phyloP scores from a whole-genome alignment of 2,888 invertebrate species.

The Scaptomyza caliginosa region DNA sequence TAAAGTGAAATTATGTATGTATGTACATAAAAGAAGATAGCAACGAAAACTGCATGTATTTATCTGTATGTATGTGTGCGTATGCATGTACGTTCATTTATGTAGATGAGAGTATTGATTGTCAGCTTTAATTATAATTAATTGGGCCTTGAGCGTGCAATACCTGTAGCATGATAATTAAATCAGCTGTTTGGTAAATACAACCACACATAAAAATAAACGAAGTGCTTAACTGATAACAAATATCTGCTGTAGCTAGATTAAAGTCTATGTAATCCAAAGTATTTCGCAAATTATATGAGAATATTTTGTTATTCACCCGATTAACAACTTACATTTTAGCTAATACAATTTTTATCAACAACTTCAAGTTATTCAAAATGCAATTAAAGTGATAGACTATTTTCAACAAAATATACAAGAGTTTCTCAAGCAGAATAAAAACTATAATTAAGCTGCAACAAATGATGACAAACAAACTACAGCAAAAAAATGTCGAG shows the following conservation, averaged over 20 bases:
- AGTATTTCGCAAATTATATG: background rate
- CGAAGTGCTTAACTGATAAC: background rate
- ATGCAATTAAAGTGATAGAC: background rate
- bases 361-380: background rate
- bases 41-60: conserved; percentile 10
- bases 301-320: background rate
- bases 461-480: conserved; percentile 25
- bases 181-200: conserved; percentile 11
- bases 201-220: background rate
- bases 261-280: conserved; percentile 11
- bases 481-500: conserved; percentile 7
- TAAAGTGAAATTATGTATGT: conserved; percentile 39
- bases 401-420: background rate
- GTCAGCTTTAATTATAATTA: conserved; percentile 25
- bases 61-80: background rate
- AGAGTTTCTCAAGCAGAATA: background rate
- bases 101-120: conserved; percentile 15
- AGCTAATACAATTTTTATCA: background rate
- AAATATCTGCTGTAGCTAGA: background rate
- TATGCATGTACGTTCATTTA: background rate
- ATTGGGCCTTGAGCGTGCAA: conserved; percentile 20
- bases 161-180: conserved; percentile 12
- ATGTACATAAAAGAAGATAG: conserved; percentile 28
- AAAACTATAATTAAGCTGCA: conserved; percentile 38
- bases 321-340: conserved; percentile 7